Conservation (phyloP, 1,140 invertebrate genomes). For the Physella acuta region DNA sequence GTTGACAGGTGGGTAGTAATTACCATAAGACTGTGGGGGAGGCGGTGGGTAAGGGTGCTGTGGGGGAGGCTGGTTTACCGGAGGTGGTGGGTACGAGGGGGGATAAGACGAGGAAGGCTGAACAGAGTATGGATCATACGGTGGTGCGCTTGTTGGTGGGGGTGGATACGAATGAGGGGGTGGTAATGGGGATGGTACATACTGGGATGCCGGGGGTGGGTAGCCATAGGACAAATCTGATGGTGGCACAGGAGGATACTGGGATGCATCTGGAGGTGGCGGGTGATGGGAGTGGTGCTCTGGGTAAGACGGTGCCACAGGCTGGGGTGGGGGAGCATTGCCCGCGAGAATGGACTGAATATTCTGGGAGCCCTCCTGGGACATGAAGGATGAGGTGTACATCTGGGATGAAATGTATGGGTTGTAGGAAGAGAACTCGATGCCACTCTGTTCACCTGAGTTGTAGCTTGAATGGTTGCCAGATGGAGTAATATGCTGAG, state of each 20-base stretch:
- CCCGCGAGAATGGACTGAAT: conserved; percentile 48
- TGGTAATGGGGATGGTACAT: conserved; percentile 3
- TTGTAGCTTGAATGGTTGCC: conserved; percentile 19
- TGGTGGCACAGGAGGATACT: conserved; percentile 27
- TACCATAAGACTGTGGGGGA: conserved; percentile 11
- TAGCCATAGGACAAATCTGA: conserved; percentile 20
- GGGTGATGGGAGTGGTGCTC: conserved; percentile 16
- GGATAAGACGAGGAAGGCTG: not conserved
- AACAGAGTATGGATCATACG: conserved; percentile 19
- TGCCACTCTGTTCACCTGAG: not conserved
- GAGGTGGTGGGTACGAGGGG: conserved; percentile 16
- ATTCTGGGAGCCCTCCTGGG: conserved; percentile 50
- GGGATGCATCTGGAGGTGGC: conserved; percentile 21
- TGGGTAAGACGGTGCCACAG: conserved; percentile 21
- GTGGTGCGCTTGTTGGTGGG: not conserved
- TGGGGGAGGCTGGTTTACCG: conserved; percentile 16
- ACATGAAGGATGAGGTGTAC: conserved; percentile 54
- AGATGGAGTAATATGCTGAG: conserved; percentile 20
- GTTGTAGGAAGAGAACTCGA: conserved; percentile 38
- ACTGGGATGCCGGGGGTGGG: conserved; percentile 17
- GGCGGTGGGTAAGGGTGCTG: not conserved
- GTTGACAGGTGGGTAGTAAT: not conserved
- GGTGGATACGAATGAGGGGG: conserved; percentile 26
- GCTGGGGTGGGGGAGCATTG: conserved; percentile 19
- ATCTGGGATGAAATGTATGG: conserved; percentile 50